Percentiles rank a stretch among this genome's conserved stretches.
phyloP scores from a whole-genome alignment of 2,797 vertebrate species.

The Erethizon dorsatum region DNA sequence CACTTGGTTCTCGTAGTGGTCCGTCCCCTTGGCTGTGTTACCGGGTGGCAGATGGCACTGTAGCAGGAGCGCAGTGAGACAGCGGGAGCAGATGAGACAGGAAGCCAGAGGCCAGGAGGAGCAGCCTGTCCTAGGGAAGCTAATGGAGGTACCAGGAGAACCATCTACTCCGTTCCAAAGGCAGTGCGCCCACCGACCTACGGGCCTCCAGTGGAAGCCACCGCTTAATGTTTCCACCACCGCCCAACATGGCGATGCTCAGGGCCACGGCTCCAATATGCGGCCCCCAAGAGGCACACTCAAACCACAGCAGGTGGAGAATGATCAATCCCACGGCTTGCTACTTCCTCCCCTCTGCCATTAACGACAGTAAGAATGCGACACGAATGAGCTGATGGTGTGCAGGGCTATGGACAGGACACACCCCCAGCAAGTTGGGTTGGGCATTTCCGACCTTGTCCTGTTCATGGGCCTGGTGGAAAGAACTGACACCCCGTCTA shows the following conservation, averaged over 20 bases:
- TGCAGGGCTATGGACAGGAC: not conserved
- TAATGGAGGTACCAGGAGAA: not conserved
- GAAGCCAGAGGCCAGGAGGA: not conserved
- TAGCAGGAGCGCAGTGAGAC: not conserved
- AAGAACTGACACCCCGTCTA: not conserved
- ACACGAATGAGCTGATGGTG: not conserved
- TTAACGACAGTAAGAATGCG: not conserved
- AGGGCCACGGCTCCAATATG: not conserved
- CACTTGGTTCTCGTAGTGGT: not conserved
- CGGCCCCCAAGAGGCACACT: not conserved
- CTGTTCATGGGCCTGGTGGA: not conserved
- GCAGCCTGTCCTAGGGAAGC: not conserved
- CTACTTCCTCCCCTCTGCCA: not conserved
- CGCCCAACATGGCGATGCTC: not conserved
- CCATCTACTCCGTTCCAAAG: not conserved
- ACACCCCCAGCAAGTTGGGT: not conserved
- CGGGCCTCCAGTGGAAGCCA: not conserved
- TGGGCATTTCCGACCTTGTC: not conserved
- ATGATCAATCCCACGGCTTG: not conserved
- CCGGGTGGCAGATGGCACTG: no score
- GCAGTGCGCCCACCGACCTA: not conserved
- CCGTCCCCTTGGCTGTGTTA: not conserved
- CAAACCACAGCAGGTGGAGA: not conserved
- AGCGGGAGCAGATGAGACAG: not conserved
- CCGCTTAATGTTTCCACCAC: not conserved